phyloP scores from a whole-genome alignment of 2,797 vertebrate species.

The Anabas testudineus region DNA sequence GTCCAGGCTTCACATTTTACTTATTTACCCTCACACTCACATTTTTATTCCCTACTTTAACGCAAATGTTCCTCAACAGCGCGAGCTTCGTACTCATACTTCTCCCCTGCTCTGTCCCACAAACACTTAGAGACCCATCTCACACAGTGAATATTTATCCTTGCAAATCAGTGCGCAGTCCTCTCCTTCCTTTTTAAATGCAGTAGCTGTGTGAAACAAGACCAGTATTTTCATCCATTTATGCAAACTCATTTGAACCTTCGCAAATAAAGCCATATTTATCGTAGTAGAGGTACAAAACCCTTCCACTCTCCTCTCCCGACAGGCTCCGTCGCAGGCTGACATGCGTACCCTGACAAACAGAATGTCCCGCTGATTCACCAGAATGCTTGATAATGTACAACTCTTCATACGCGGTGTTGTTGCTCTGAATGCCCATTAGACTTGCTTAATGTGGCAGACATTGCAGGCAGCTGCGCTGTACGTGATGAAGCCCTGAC shows the following conservation, averaged over 20 bases:
- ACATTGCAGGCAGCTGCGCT: constrained; percentile 70
- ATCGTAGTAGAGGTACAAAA: constrained; percentile 12
- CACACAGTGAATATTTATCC: constrained; percentile 48
- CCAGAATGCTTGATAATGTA: constrained; percentile 61
- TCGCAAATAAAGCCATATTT: constrained; percentile 25
- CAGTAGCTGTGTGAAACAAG: constrained; percentile 20
- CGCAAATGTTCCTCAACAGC: constrained; percentile 60
- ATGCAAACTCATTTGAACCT: constrained; percentile 23
- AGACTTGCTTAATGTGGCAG: constrained; percentile 79
- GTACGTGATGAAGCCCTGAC: constrained; percentile 73
- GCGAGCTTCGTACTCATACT: constrained; percentile 50
- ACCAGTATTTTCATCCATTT: constrained; percentile 14
- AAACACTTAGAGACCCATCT: constrained; percentile 26
- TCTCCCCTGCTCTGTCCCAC: constrained; percentile 19
- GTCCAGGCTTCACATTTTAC: constrained; percentile 71
- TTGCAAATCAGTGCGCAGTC: constrained; percentile 38
- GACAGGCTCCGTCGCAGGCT: constrained; percentile 43
- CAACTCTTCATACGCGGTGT: constrained; percentile 43
- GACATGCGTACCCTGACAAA: constrained; percentile 59
- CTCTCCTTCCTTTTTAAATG: constrained; percentile 27
- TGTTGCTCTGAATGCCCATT: constrained; percentile 75
- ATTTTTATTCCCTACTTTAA: constrained; percentile 66
- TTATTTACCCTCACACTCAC: constrained; percentile 68
- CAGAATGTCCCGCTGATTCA: constrained; percentile 66
- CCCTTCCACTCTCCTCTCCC: background rate